These are phyloP conservation scores for Stramonita haemastoma DNA, from an alignment of 2,888 invertebrate genomes.

Conservation along the genomic window DNA sequence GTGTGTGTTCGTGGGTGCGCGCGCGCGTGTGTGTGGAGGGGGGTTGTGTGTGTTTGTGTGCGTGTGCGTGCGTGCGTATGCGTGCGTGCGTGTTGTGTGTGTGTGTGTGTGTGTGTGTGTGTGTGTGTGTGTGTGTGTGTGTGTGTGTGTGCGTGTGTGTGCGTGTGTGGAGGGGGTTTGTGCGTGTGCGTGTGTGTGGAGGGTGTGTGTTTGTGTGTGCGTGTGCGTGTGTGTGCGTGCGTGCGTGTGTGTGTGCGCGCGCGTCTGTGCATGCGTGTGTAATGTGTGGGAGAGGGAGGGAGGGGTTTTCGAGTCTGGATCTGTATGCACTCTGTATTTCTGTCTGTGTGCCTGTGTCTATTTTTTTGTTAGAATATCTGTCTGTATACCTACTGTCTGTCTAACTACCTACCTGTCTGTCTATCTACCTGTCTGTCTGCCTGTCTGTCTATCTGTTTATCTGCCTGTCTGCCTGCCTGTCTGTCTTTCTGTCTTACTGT, in stretches of 20 bases:
- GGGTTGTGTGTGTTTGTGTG: background rate
- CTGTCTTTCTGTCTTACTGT: too few relatives aligned
- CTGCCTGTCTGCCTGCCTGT: too few relatives aligned
- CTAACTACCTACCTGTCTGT: too few relatives aligned
- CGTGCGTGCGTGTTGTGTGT: too few relatives aligned
- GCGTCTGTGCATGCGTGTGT: background rate
- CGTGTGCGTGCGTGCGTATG: conserved; percentile 1
- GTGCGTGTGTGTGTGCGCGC: background rate
- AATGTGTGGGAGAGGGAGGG: too few relatives aligned
- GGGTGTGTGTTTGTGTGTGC: background rate
- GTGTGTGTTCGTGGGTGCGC: too few relatives aligned
- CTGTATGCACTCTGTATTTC: background rate
- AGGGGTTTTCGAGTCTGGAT: background rate
- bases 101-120: background rate
- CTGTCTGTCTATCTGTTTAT: too few relatives aligned
- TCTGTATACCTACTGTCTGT: too few relatives aligned
- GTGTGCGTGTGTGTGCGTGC: background rate
- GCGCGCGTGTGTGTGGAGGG: background rate
- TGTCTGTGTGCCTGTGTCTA: background rate
- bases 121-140: conserved; percentile 22
- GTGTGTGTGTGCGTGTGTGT: conserved; percentile 7
- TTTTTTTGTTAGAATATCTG: too few relatives aligned
- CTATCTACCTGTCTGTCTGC: too few relatives aligned
- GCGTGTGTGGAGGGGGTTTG: background rate
- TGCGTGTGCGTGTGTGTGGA: background rate